Base-by-base conservation (phyloP, 2,888 invertebrate species). In the Parnassius smintheus region DNA sequence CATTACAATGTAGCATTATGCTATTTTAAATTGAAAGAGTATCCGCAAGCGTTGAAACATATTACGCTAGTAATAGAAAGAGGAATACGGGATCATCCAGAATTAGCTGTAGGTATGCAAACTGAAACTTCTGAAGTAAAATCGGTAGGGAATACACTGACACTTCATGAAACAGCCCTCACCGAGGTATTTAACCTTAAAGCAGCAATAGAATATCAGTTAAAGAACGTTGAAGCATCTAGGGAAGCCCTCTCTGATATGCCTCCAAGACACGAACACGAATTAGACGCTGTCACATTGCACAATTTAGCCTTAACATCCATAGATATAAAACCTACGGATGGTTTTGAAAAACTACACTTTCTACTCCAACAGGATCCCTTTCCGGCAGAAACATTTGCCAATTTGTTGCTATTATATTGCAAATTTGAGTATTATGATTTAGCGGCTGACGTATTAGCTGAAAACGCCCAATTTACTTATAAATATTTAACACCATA, bases 161-260 rank as follows among this genome's bases (percentile, higher is more conserved):
- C 96, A 0, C 92, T 99, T 64, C 98, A 99, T 77, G 96, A 99
- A 83, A 99, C 99, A 3, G 98, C 98, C 22, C 93, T 99, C 2
- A 97, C 99, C 11, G 99, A 99, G 90, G 99, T 99, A 0, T 98
- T 99, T 79, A 99, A 99, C 90, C 93, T 99, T 25, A 99, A 99
- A 92, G 98, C 99, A 10, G 99, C 99, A 4, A 98, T 99, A 73
- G 99, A 99, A 86, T 99, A 98, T 86, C 97, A 98, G 81, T 93
- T 91, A 56, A 92, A 91, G 74, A 79, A 86, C 94, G 95, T 95
- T 75, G 97, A 97, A 75, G 96, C 96, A 2, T 96, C 98, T 0
- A 93, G 95, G 72, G 97, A 98, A 86, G 97, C 98, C 0, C 84
- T 98, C 44, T 95, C 96, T 2, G 97, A 97, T 77, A 96, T 98